phyloP scores from a whole-genome alignment of 35 echinoderm and acorn worm genomes.

The Hemicentrotus pulcherrimus region DNA sequence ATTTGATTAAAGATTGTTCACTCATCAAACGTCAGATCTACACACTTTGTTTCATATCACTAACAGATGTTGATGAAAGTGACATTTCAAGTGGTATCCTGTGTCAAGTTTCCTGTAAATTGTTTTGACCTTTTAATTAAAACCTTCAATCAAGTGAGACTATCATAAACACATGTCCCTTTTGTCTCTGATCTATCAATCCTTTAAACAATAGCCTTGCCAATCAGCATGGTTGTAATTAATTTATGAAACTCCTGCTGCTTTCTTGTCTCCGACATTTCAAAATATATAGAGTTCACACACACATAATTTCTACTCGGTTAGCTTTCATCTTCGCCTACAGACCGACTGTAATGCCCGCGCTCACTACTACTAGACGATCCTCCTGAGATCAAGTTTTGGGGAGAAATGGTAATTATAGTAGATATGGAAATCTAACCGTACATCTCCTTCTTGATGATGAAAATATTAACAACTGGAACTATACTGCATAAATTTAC shows the following conservation, averaged over 20 bases:
- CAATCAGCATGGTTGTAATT: not conserved
- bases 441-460: no score
- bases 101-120: not conserved
- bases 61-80: not conserved
- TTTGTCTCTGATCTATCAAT: not conserved
- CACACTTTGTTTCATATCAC: not conserved
- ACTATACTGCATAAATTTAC: no score
- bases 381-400: no score
- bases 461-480: no score
- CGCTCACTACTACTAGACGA: no score
- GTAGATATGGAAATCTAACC: no score
- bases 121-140: not conserved
- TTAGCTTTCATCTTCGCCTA: no score
- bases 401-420: no score
- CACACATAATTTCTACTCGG: no score
- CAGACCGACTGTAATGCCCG: no score
- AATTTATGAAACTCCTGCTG: not conserved
- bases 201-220: not conserved
- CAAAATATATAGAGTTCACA: no score
- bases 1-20: not conserved
- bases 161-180: slow-evolving; percentile 1
- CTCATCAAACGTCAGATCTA: not conserved
- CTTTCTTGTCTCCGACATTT: not conserved
- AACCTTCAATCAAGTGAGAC: not conserved
- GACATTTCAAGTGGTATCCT: not conserved